Percentiles rank a stretch among this genome's conserved stretches.
These are phyloP conservation scores for Scaptomyza graminum DNA, from an alignment of 1,140 invertebrate genomes.

Conservation along the genomic window DNA sequence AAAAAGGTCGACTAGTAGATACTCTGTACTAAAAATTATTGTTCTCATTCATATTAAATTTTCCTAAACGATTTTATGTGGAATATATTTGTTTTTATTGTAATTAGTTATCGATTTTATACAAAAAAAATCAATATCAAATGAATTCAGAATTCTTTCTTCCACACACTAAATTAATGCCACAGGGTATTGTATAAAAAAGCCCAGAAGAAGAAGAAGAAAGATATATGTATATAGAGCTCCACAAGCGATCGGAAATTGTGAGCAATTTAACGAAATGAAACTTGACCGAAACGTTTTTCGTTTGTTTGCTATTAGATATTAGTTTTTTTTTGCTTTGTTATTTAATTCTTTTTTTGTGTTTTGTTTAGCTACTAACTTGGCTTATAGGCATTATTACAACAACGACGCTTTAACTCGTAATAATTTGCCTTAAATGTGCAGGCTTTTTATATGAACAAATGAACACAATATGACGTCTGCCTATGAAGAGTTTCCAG, in stretches of 20 bases:
- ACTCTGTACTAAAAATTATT: not conserved
- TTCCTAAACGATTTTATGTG: not conserved
- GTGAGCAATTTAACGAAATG: conserved; percentile 70
- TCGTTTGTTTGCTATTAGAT: conserved; percentile 47
- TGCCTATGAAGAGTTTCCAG: not conserved
- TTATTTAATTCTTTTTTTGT: conserved; percentile 21
- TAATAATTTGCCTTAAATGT: conserved; percentile 74
- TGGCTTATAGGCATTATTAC: conserved; percentile 25
- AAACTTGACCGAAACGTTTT: conserved; percentile 57
- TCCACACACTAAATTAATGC: not conserved
- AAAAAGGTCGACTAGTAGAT: not conserved
- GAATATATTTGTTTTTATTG: too few species aligned
- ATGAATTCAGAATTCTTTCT: too few species aligned
- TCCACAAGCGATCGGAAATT: conserved; percentile 81
- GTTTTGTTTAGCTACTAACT: conserved; percentile 38
- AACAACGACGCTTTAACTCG: not conserved
- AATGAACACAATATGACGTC: conserved; percentile 49
- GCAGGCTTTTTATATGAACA: conserved; percentile 37
- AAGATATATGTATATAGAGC: not conserved
- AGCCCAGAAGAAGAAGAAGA: not conserved
- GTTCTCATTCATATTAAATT: too few species aligned
- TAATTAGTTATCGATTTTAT: not conserved
- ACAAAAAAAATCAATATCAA: not conserved
- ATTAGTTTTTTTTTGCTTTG: conserved; percentile 35
- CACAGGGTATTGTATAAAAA: not conserved